phyloP scores from a whole-genome alignment of 35 echinoderm and acorn worm genomes.

The Strongylocentrotus purpuratus region DNA sequence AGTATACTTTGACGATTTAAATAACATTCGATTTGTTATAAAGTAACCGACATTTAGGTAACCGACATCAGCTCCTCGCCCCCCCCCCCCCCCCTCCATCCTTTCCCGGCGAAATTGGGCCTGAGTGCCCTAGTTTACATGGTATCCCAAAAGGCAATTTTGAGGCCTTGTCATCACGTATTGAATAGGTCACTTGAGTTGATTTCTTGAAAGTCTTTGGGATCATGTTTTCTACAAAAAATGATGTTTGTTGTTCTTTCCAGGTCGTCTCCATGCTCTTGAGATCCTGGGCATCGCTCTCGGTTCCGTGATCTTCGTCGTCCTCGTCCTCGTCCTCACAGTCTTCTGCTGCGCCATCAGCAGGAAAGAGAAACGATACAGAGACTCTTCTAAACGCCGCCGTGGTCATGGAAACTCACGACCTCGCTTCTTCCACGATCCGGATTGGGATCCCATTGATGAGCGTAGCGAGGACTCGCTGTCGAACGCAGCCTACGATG shows the following conservation, averaged over 20 bases:
- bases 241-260: neutral
- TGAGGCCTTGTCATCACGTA: too few relatives aligned
- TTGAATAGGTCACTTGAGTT: too few relatives aligned
- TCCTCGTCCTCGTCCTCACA: neutral
- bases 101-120: too few relatives aligned
- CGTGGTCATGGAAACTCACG: neutral
- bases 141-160: too few relatives aligned
- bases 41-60: too few relatives aligned
- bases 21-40: too few relatives aligned
- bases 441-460: conserved; percentile 21
- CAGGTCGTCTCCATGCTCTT: conserved; percentile 15
- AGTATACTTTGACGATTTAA: too few relatives aligned
- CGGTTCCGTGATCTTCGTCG: conserved; percentile 22
- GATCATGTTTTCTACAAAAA: too few relatives aligned
- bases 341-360: conserved; percentile 38
- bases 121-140: too few relatives aligned
- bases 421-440: conserved; percentile 29
- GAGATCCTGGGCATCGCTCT: conserved; percentile 33
- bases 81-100: too few relatives aligned
- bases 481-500: conserved; percentile 37
- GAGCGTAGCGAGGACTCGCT: conserved; percentile 32
- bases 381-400: neutral
- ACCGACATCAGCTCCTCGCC: too few relatives aligned
- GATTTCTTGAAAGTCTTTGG: too few relatives aligned
- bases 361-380: neutral